Conservation (phyloP, 2,797 vertebrate genomes). For the Sarcoramphus papa region DNA sequence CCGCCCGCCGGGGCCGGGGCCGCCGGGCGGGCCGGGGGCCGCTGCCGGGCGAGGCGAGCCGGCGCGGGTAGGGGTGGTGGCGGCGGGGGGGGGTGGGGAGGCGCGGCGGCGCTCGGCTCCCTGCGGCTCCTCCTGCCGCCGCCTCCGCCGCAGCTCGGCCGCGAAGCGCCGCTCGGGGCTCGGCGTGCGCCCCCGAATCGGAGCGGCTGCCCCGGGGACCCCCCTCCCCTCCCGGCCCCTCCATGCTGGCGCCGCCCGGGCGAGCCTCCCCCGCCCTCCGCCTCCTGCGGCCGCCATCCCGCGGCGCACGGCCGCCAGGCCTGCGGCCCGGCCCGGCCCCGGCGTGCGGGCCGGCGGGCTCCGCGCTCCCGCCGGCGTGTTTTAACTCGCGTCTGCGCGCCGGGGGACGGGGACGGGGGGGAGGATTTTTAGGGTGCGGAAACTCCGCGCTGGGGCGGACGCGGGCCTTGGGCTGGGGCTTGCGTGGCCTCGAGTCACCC, state of each 20-base stretch:
- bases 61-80: background rate
- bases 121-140: conserved; percentile 31
- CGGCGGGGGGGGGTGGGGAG: background rate
- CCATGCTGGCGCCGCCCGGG: conserved; percentile 34
- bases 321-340: background rate
- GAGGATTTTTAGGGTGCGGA: background rate
- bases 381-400: background rate
- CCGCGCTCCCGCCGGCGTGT: background rate
- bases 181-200: conserved; percentile 9
- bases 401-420: background rate
- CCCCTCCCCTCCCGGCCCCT: background rate
- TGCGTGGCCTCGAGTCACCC: background rate
- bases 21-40: conserved; percentile 29
- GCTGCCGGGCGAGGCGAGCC: background rate
- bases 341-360: background rate
- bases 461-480: background rate
- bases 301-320: background rate
- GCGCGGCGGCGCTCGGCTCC: conserved; percentile 15
- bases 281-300: background rate
- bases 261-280: background rate
- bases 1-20: conserved; percentile 22
- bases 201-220: background rate
- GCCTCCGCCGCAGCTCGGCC: background rate
- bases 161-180: conserved; percentile 54
- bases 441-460: background rate